Percentiles rank a stretch among this genome's conserved stretches.
These are phyloP conservation scores for Eupithecia subfuscata DNA, from an alignment of 2,888 invertebrate genomes.

Conservation along the genomic window DNA sequence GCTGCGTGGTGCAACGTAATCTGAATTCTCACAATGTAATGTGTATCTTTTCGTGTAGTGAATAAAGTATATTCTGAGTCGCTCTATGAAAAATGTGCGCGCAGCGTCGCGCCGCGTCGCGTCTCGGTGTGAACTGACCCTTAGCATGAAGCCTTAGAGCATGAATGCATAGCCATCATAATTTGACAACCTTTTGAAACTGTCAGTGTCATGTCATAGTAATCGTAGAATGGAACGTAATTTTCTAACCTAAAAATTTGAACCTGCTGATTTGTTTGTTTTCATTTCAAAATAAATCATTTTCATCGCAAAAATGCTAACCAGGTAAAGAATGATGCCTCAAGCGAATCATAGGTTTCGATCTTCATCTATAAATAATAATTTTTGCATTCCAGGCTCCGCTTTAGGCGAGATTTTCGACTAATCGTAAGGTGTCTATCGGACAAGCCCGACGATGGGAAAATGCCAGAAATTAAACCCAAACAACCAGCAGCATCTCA, in stretches of 20 bases:
- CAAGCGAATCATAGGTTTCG: background rate
- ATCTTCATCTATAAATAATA: background rate
- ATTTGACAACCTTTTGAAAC: background rate
- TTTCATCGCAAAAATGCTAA: slow-evolving; percentile 31
- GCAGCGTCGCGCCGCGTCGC: too few relatives aligned
- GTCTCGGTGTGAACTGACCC: too few relatives aligned
- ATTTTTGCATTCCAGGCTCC: slow-evolving; percentile 49
- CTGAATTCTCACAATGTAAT: too few relatives aligned
- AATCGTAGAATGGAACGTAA: slow-evolving; percentile 33
- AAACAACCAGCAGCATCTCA: slow-evolving; percentile 50
- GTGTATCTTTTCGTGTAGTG: too few relatives aligned
- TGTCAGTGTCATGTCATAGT: slow-evolving; percentile 6
- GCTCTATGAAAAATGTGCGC: too few relatives aligned
- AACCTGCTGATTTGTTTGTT: slow-evolving; percentile 13
- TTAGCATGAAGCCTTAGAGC: too few relatives aligned
- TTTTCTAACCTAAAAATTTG: slow-evolving; percentile 10
- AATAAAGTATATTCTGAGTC: too few relatives aligned
- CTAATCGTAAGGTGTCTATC: slow-evolving; percentile 59
- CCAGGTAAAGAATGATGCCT: slow-evolving; percentile 33
- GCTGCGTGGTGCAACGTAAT: too few relatives aligned
- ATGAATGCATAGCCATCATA: too few relatives aligned
- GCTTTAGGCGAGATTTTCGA: slow-evolving; percentile 58
- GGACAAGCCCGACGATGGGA: slow-evolving; percentile 68
- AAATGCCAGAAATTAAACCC: slow-evolving; percentile 51
- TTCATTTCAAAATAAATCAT: slow-evolving; percentile 8